Conservation (phyloP, 1,140 invertebrate species). For the Trachymyrmex septentrionalis region DNA sequence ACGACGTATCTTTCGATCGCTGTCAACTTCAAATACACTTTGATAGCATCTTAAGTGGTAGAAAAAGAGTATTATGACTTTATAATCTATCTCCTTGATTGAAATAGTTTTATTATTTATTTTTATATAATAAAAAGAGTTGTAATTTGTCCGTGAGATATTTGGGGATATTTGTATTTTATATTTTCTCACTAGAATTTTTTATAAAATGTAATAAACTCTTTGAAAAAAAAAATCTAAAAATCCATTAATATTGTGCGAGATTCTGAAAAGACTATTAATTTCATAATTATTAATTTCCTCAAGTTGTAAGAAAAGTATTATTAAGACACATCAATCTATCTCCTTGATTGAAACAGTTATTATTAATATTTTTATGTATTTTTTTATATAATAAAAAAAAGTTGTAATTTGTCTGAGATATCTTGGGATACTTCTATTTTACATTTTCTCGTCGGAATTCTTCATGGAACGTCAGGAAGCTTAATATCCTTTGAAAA, state of each 20-base stretch:
- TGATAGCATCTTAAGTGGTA: background rate
- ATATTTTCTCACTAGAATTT: background rate
- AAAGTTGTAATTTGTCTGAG: background rate
- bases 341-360: background rate
- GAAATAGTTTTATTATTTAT: background rate
- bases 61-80: background rate
- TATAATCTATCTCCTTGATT: background rate
- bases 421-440: background rate
- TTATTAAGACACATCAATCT: background rate
- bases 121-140: conserved; percentile 14
- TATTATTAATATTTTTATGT: background rate
- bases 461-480: background rate
- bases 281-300: background rate
- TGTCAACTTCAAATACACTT: background rate
- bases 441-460: background rate
- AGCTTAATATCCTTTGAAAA: background rate
- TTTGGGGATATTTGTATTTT: background rate
- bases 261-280: conserved; percentile 6
- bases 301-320: background rate
- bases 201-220: conserved; percentile 3
- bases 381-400: background rate
- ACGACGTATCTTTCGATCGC: background rate
- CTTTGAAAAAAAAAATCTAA: background rate
- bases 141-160: background rate
- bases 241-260: background rate